phyloP scores from a whole-genome alignment of 2,113 vertebrate species.

The Plectropomus leopardus region DNA sequence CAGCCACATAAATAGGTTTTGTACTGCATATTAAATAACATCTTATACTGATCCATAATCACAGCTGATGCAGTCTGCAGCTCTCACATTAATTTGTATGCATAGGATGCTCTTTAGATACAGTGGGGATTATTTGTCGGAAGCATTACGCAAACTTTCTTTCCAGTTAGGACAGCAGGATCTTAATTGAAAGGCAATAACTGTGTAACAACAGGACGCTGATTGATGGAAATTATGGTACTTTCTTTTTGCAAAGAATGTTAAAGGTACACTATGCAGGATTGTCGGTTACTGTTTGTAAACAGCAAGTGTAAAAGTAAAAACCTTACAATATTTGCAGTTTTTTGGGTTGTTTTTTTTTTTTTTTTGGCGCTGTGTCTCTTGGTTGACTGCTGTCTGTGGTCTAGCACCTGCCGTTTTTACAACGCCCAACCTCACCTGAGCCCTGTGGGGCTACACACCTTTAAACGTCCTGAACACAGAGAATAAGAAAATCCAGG shows the following conservation, averaged over 20 bases:
- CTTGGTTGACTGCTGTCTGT: too few relatives aligned
- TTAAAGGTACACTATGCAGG: too few relatives aligned
- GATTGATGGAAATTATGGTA: background rate
- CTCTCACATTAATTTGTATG: background rate
- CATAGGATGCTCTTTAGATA: background rate
- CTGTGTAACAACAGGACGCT: background rate
- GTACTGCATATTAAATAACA: background rate
- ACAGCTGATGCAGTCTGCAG: background rate
- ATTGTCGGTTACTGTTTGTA: too few relatives aligned
- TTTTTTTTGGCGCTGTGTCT: too few relatives aligned
- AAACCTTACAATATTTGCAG: too few relatives aligned
- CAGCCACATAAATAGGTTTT: background rate
- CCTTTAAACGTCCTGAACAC: too few relatives aligned
- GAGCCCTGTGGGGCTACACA: too few relatives aligned
- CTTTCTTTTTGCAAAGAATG: background rate
- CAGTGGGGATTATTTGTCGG: background rate
- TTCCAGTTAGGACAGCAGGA: background rate
- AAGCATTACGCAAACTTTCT: background rate
- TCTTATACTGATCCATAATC: background rate
- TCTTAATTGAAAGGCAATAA: background rate
- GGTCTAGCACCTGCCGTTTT: too few relatives aligned
- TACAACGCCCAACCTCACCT: too few relatives aligned
- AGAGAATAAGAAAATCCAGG: too few relatives aligned
- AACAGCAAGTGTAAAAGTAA: too few relatives aligned
- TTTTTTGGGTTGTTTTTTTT: too few relatives aligned